Base-by-base conservation (phyloP, 1,140 invertebrate genomes). In the Lethrus apterus region DNA sequence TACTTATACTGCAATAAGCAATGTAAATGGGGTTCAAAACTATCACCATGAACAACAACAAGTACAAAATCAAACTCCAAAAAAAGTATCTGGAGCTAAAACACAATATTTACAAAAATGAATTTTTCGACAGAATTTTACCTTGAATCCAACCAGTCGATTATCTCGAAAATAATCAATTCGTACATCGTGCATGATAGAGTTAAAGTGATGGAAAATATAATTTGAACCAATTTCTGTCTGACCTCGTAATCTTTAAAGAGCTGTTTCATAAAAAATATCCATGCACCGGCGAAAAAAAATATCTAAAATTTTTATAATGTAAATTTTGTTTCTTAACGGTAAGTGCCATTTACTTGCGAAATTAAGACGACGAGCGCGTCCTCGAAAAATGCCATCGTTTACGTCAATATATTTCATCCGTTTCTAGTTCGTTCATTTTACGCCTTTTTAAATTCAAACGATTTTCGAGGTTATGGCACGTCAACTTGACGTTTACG, bases 141-240 rank as follows among this genome's bases (percentile, higher is more conserved):
- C 65, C 59, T 71, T n/a, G 70, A 69, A 63, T 96, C 89, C 45
- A 99, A 70, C 50, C 97, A 79, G 31, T 86, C 94, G 38, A 98
- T 71, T 62, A 99, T 99, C 76, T 99, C 97, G 76, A 99, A 99
- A 66, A 99, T 99, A 50, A 99, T 98, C 17, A 99, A 74, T 67
- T 99, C 96, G 72, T 99, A 99, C 91, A 99, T 96, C 3, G 93
- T 97, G 65, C 96, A 98, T 10, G 95, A 99, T 2, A 99, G 70
- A 3, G 96, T 86, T 68, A 99, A 96, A 29, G 94, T 99, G 4
- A 88, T 78, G 0, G 94, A 96, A 69, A 99, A 99, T 59, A 98
- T 92, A 2, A 98, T 70, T 65, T 98, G 90, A 4, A 99, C 93
- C 33, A 93, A 70, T 50, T 82, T 80, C 66, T 98, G 91, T 63